Conservation (phyloP, 2,113 vertebrate genomes). For the Brachyistius frenatus region DNA sequence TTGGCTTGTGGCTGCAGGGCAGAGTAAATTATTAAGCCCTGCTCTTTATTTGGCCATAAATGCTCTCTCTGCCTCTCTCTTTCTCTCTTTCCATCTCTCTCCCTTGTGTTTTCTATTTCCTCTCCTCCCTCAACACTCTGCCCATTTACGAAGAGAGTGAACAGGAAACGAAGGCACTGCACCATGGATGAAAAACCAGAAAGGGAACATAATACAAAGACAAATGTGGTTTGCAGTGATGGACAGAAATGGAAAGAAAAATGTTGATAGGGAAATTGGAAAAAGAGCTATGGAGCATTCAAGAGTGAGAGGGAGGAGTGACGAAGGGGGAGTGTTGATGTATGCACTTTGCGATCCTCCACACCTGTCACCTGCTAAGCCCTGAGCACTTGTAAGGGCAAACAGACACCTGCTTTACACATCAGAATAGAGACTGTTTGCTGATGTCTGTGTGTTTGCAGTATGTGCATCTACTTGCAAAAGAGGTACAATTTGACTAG, state of each 20-base stretch:
- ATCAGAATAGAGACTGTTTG: slow-evolving; percentile 8
- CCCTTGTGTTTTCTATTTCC: slow-evolving; percentile 55
- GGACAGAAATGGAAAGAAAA: slow-evolving; percentile 34
- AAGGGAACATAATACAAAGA: slow-evolving; percentile 53
- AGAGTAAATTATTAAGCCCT: slow-evolving; percentile 79
- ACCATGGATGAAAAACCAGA: slow-evolving; percentile 3
- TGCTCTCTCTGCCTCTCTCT: slow-evolving; percentile 41
- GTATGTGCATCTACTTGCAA: slow-evolving; percentile 2
- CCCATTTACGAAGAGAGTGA: slow-evolving; percentile 63
- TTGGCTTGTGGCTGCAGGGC: slow-evolving; percentile 71
- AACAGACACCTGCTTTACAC: slow-evolving; percentile 4
- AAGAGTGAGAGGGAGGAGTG: slow-evolving; percentile 3
- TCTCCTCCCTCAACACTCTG: slow-evolving; percentile 51
- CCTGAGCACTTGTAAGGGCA: slow-evolving; percentile 22
- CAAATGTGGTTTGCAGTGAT: slow-evolving; percentile 44
- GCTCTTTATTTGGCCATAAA: slow-evolving; percentile 75
- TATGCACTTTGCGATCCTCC: slow-evolving; percentile 53
- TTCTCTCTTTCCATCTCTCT: slow-evolving; percentile 31
- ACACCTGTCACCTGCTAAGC: slow-evolving; percentile 53
- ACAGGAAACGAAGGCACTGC: slow-evolving; percentile 53
- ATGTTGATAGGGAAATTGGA: slow-evolving; percentile 44
- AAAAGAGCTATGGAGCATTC: slow-evolving; percentile 31
- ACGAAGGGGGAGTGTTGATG: slow-evolving; percentile 33
- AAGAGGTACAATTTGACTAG: slow-evolving; percentile 27
- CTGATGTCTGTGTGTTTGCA: background rate